Evolutionary conservation across 2,113 vertebrate genomes (phyloP), one percentile per base, ranked within the genome.

Genomic region (Hippocampus mohnikei): DNA sequence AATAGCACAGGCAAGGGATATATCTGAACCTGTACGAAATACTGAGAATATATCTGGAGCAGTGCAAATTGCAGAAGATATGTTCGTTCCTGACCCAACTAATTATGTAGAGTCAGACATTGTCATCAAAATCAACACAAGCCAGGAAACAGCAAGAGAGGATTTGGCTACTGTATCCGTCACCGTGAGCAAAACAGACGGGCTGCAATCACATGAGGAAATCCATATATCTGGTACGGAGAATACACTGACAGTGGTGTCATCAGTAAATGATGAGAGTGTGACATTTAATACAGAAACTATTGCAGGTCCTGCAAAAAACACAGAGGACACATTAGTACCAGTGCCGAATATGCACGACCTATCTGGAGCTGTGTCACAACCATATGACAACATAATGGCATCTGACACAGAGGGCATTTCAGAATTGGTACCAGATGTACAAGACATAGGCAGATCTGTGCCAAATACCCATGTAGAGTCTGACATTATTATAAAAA

Each of bases 141-240:
- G n/a, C 23, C 63, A 65, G 27, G 63, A 46, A 46, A 16, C n/a
- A 8, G 23, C n/a, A 65, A 12, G 63, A 65, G n/a, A 65, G 42
- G 63, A 65, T 65, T 65, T 7, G 7, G 46, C 63, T 18, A 46
- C 63, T 46, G 42, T 65, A 18, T 65, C 63, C 46, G n/a, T 65
- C 42, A 46, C 3, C 20, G 23, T 65, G 23, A 65, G 41, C 42
- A 46, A 65, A 65, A 65, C 63, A 25, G 63, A 46, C 3, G 63
- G 63, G 13, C 42, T 46, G 13, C 41, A 65, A 65, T 65, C 63
- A 65, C 40, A 65, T 8, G 63, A 65, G 27, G 40, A 65, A 42
- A 65, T 65, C n/a, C 23, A 27, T 65, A 46, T 46, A 65, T 65
- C 63, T 16, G 13, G 42, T 44, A 65, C 41, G 27, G 42, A 65